Conservation (phyloP, 2,888 invertebrate genomes). For the Tiliacea aurago region DNA sequence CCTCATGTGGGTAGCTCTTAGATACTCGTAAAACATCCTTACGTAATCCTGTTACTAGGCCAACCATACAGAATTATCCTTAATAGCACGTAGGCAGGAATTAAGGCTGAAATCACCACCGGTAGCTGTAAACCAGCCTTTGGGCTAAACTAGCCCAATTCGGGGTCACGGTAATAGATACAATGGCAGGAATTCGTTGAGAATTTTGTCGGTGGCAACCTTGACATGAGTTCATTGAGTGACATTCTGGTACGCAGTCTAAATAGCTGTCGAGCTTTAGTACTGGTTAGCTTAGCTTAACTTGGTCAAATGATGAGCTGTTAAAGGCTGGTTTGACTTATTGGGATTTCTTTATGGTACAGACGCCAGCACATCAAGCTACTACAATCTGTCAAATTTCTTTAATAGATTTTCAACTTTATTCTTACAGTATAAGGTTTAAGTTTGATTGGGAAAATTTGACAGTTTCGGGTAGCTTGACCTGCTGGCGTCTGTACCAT, state of each 20-base stretch:
- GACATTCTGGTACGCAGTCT: constrained; percentile 26
- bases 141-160: constrained; percentile 44
- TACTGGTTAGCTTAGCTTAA: constrained; percentile 25
- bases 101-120: constrained; percentile 44
- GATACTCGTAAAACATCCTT: constrained; percentile 39
- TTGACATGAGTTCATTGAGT: constrained; percentile 48
- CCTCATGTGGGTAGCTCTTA: constrained; percentile 48
- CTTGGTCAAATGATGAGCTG: constrained; percentile 38
- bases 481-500: too few species aligned
- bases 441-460: too few species aligned
- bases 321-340: constrained; percentile 16
- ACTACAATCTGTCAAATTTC: too few species aligned
- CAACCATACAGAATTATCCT: constrained; percentile 16
- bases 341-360: constrained; percentile 25
- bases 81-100: constrained; percentile 54
- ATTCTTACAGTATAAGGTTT: too few species aligned
- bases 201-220: constrained; percentile 45
- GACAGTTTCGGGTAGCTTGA: too few species aligned
- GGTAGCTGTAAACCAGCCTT: constrained; percentile 29
- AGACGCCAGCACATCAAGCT: too few species aligned
- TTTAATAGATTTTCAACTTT: too few species aligned
- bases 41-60: constrained; percentile 33
- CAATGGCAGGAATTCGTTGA: constrained; percentile 50
- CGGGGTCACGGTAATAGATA: constrained; percentile 54
- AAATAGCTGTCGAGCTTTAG: constrained; percentile 34